Evolutionary conservation across 2,888 invertebrate species (phyloP).

Genomic region (Malacosoma neustria): DNA sequence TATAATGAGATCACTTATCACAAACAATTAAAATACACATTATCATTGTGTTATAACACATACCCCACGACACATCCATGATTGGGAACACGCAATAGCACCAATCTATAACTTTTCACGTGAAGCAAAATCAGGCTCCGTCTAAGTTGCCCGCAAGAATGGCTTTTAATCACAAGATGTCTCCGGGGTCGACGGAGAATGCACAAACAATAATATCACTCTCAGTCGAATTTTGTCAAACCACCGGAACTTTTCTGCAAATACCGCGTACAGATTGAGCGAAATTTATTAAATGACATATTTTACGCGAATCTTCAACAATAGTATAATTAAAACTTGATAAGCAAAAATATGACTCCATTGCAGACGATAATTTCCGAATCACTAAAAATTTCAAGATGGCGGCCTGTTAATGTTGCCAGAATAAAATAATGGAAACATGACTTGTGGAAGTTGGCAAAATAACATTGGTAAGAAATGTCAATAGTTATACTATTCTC

Average conservation of each 20-base stretch:
- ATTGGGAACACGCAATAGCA: slow-evolving; percentile 50
- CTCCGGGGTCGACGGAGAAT: slow-evolving; percentile 65
- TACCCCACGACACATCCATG: slow-evolving; percentile 85
- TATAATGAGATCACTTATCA: slow-evolving; percentile 30
- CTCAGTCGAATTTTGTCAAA: slow-evolving; percentile 67
- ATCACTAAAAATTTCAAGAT: slow-evolving; percentile 59
- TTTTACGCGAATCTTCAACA: slow-evolving; percentile 66
- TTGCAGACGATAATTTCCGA: slow-evolving; percentile 69
- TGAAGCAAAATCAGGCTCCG: slow-evolving; percentile 57
- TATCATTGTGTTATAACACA: slow-evolving; percentile 30
- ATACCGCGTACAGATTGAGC: slow-evolving; percentile 59
- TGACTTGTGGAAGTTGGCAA: too few species aligned
- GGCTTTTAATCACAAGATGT: slow-evolving; percentile 70
- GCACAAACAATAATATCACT: slow-evolving; percentile 44
- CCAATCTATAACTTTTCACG: slow-evolving; percentile 59
- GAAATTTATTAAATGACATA: slow-evolving; percentile 66
- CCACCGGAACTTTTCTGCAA: slow-evolving; percentile 64
- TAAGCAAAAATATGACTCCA: slow-evolving; percentile 71
- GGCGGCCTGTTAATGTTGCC: slow-evolving; percentile 40
- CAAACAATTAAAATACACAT: slow-evolving; percentile 20
- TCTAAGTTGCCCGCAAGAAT: slow-evolving; percentile 49
- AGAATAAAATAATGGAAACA: too few species aligned
- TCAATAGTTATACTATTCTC: too few species aligned
- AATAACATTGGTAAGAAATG: too few species aligned
- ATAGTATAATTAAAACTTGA: slow-evolving; percentile 63